Base-by-base conservation (phyloP, 2,113 vertebrate species). In the Chelonoidis abingdonii region DNA sequence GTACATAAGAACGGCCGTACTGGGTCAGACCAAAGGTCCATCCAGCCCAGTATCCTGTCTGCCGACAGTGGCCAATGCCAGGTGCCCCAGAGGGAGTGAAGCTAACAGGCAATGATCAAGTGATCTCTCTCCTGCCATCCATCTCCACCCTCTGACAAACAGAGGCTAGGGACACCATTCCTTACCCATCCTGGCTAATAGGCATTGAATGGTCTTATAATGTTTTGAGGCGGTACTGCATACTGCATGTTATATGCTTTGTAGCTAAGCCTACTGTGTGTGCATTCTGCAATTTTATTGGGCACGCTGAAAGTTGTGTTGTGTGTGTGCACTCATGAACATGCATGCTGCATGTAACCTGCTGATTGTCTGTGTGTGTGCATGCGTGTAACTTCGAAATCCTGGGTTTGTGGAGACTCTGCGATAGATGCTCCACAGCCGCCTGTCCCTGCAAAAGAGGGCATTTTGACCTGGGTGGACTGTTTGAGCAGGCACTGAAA, bases 191-290 rank as follows among this genome's bases (percentile, higher is more conserved):
- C 50, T 50, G 50, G 50, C 50, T 50, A 50, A 50, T 14, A 50
- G 13, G 13, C 13, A 50, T 5, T 50, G 5, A 50, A 50, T 50
- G 50, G 50, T 16, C 50, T 50, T 5, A 50, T 50, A 86, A 19
- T 72, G n/a, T 94, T 92, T 94, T 94, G 88, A 31, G 56, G n/a
- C n/a, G 25, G 84, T 93, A 78, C n/a, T 89, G 89, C 69, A 84
- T 93, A 81, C 80, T 84, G 93, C 88, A 81, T 96, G 65, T 56
- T 56, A n/a, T 49, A 50, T 84, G 24, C 4, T 29, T 5, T 29
- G 10, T 25, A 47, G 5, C 75, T 47, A 47, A 47, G 41, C 27
- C 57, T 29, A 78, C 25, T 44, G 11, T 47, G 87, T 96, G 54
- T 92, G 84, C 93, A 62, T 89, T 59, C 84, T 75, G 79, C 52